A percentile compares a stretch with the other conserved stretches of the same genome.
These are phyloP conservation scores for Pyrocephalus nanus DNA, from an alignment of 2,797 vertebrate genomes.

Conservation along the genomic window DNA sequence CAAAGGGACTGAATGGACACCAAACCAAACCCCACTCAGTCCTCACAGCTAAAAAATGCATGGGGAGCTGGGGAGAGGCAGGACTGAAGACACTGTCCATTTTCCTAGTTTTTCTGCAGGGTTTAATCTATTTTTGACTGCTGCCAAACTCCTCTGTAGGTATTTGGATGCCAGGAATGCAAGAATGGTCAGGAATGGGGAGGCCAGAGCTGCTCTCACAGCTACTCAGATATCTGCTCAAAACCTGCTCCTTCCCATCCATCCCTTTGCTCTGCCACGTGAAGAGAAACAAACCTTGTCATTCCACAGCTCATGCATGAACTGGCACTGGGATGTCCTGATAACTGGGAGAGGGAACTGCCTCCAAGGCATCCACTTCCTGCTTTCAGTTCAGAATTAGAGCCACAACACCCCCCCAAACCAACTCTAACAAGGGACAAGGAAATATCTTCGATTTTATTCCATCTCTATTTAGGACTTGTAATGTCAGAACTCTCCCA, in stretches of 20 bases:
- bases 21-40: background rate
- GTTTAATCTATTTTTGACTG: background rate
- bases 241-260: background rate
- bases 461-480: background rate
- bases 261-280: background rate
- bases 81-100: background rate
- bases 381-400: background rate
- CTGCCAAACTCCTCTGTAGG: background rate
- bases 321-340: background rate
- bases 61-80: background rate
- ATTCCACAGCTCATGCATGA: background rate
- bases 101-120: background rate
- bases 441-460: background rate
- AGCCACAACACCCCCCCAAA: background rate
- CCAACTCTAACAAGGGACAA: background rate
- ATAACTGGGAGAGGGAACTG: background rate
- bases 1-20: background rate
- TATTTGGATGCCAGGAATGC: background rate
- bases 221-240: rapidly evolving
- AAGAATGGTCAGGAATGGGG: background rate
- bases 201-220: background rate
- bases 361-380: background rate
- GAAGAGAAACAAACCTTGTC: background rate
- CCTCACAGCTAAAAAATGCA: background rate
- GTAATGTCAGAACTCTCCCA: background rate